A percentile compares a stretch with the other conserved stretches of the same genome.
Conservation (phyloP, 2,113 vertebrate species). For the Sula dactylatra region DNA sequence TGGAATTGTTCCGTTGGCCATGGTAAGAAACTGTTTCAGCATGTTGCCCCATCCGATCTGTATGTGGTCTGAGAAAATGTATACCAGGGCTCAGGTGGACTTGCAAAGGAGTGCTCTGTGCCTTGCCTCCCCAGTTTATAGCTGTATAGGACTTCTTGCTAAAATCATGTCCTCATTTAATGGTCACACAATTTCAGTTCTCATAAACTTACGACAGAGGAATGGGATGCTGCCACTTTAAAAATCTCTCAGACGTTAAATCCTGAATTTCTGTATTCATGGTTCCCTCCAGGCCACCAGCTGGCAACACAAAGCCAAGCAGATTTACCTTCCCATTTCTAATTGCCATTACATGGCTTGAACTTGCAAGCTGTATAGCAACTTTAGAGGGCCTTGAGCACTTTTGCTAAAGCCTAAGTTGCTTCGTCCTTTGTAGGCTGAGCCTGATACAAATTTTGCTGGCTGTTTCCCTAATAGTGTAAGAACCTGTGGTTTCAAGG, state of each 20-base stretch:
- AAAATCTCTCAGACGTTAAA: background rate
- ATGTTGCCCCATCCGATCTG: background rate
- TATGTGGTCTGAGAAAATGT: accelerated
- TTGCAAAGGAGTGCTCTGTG: background rate
- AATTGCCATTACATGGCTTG: background rate
- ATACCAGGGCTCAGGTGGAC: background rate
- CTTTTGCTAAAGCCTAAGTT: background rate
- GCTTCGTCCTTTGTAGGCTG: background rate
- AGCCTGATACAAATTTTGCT: background rate
- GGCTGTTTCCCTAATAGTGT: background rate
- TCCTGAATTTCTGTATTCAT: background rate
- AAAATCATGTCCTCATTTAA: background rate
- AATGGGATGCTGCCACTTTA: background rate
- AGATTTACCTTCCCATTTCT: background rate
- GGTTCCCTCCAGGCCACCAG: background rate
- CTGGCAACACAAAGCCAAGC: background rate
- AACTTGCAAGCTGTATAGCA: background rate
- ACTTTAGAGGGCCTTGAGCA: background rate
- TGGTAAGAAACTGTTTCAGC: conserved; percentile 78
- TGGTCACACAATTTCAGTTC: background rate
- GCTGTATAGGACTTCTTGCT: background rate
- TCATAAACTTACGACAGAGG: background rate
- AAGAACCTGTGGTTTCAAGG: background rate
- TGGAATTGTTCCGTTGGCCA: conserved; percentile 89
- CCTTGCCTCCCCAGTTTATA: background rate